phyloP scores from a whole-genome alignment of 2,113 vertebrate species.

The Hippocampus abdominalis region DNA sequence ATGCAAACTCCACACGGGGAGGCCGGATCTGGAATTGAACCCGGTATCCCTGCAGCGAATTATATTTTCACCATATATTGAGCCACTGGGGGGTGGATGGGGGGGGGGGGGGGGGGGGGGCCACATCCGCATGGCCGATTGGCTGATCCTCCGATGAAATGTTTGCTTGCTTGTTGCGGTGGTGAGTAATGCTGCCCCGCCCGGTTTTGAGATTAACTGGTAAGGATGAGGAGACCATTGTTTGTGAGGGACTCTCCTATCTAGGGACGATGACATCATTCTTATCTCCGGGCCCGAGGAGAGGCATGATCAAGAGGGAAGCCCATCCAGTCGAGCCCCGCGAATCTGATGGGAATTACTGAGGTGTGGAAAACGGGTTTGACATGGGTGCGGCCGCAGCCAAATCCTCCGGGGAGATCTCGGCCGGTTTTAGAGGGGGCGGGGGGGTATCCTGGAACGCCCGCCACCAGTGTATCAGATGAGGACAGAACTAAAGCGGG shows the following conservation, averaged over 20 bases:
- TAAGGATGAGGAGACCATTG: conserved; percentile 56
- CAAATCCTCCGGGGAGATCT: conserved; percentile 30
- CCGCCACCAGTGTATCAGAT: conserved; percentile 27
- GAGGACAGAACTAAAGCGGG: conserved; percentile 39
- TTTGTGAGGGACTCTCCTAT: conserved; percentile 58
- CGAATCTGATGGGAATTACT: conserved; percentile 28
- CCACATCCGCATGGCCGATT: conserved; percentile 26
- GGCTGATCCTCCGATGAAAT: conserved; percentile 36
- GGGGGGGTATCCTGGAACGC: conserved; percentile 40
- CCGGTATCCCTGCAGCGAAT: conserved; percentile 19
- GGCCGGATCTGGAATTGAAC: no score
- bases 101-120: not conserved
- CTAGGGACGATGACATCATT: conserved; percentile 65
- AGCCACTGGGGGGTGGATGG: conserved; percentile 20
- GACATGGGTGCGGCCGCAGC: conserved; percentile 32
- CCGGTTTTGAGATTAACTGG: conserved; percentile 44
- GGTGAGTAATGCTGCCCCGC: conserved; percentile 55
- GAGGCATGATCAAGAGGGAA: conserved; percentile 38
- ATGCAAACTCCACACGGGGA: no score
- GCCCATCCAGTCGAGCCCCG: conserved; percentile 33
- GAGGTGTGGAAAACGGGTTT: conserved; percentile 28
- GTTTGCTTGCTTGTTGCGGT: conserved; percentile 45
- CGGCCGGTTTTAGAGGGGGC: conserved; percentile 12
- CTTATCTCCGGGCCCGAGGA: conserved; percentile 54
- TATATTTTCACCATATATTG: conserved; percentile 57